Conservation (phyloP, 53 echinoderm and acorn worm genomes). For the Holothuria leucospilota region DNA sequence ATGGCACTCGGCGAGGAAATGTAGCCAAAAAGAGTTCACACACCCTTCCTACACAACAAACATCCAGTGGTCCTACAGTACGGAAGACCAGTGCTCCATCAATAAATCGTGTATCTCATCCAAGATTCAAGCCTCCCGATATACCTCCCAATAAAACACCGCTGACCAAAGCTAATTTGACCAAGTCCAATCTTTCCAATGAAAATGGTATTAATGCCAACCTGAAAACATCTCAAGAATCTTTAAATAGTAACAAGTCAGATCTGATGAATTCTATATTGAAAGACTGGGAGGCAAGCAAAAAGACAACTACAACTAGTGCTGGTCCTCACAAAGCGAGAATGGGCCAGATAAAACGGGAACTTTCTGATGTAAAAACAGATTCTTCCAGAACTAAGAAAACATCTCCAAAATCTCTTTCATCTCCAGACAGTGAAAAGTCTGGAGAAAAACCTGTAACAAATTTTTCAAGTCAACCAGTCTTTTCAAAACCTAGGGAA, state of each 20-base stretch:
- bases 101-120: constrained; percentile 14
- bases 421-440: constrained; percentile 28
- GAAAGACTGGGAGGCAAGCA: constrained; percentile 45
- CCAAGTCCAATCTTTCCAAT: constrained; percentile 28
- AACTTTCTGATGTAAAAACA: constrained; percentile 39
- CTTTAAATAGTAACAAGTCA: constrained; percentile 28
- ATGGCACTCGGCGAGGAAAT: neutral
- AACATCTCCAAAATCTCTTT: constrained; percentile 19
- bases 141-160: neutral
- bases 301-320: neutral
- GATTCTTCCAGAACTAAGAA: neutral
- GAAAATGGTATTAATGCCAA: constrained; percentile 46
- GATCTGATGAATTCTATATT: constrained; percentile 41
- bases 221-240: constrained; percentile 30
- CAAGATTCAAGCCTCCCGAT: constrained; percentile 33
- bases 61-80: neutral
- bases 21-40: neutral
- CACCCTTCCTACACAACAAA: neutral
- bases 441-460: constrained; percentile 18
- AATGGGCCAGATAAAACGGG: constrained; percentile 38
- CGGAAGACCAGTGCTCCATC: neutral
- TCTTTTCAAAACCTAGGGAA: constrained; percentile 7
- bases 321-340: constrained; percentile 5
- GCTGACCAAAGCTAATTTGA: constrained; percentile 12
- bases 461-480: neutral